Evolutionary conservation across 1,140 invertebrate genomes (phyloP).

Genomic region (Holcopasites calliopsidis): DNA sequence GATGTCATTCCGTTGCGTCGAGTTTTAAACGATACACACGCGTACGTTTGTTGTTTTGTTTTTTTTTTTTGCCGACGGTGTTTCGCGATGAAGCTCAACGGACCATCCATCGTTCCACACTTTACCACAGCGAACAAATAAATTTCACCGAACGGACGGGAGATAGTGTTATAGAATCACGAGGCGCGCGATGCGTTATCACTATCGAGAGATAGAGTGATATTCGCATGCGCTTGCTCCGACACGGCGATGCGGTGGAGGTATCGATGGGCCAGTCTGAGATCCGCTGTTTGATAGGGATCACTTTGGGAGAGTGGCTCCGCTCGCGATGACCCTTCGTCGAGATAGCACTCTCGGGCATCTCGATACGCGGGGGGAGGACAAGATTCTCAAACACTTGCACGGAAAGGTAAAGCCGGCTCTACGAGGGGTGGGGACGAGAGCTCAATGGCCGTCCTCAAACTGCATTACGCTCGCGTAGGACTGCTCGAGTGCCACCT

Average conservation of each 20-base stretch:
- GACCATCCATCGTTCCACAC: background rate
- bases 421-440: constrained; percentile 17
- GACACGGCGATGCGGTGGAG: background rate
- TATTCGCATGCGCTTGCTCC: background rate
- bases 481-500: constrained; percentile 34
- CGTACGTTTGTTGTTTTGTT: no score
- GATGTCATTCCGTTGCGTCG: constrained; percentile 1
- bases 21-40: constrained; percentile 2
- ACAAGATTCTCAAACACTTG: constrained; percentile 41
- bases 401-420: background rate
- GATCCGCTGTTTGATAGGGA: constrained; percentile 21
- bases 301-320: constrained; percentile 32
- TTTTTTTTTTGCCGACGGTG: background rate
- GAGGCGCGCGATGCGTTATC: background rate
- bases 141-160: background rate
- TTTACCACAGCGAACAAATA: background rate
- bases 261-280: background rate
- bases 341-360: constrained; percentile 21
- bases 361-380: constrained; percentile 44
- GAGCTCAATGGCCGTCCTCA: constrained; percentile 29
- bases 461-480: constrained; percentile 43
- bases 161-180: background rate
- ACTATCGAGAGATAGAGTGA: background rate
- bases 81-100: background rate
- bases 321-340: constrained; percentile 17